Evolutionary conservation across 2,888 invertebrate genomes (phyloP), one percentile per base, ranked within the genome.

Genomic region (Leistus spinibarbis): DNA sequence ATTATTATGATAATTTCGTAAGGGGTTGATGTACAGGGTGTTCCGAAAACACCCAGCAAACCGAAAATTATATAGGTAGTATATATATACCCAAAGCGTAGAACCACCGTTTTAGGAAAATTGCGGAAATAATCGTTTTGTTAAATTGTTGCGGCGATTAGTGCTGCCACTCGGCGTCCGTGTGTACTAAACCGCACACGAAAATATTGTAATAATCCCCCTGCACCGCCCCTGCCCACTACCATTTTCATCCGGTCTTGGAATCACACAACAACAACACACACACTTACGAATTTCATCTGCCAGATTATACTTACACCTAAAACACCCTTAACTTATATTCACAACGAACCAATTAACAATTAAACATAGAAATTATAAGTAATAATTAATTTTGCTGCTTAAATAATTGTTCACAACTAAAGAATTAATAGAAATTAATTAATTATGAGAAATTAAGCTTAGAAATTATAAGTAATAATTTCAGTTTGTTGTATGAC

Each of bases 61-160:
- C 40, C 40, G 7, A 40, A 13, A 40, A 40, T 40, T 40, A 40
- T 40, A 13, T 40, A 7, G 3, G 40, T 40, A 40, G 7, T 40
- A 40, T 40, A 13, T 40, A 7, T 7, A 13, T 40, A 40, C 40
- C 40, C 40, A 13, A 3, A 40, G 40, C 40, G 40, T 40, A 40
- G 10, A 40, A 13, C n/a, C 40, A 60, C 60, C 60, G 60, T 60
- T 60, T 60, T 60, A 68, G 13, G 68, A 68, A 40, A 68, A 73
- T 73, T 73, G 72, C 72, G 72, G 72, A 73, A 73, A 73, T 66
- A 27, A 57, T 57, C 66, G 65, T 73, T 73, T 73, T 73, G 62
- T 57, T 40, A 73, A 73, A 73, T 73, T 62, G 56, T 57, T 22
- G 27, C 20, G 20, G 23, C 63, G 20, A 54, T 63, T 64, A 23